Evolutionary conservation across 1,140 invertebrate genomes (phyloP).

Genomic region (Reticulitermes speratus): DNA sequence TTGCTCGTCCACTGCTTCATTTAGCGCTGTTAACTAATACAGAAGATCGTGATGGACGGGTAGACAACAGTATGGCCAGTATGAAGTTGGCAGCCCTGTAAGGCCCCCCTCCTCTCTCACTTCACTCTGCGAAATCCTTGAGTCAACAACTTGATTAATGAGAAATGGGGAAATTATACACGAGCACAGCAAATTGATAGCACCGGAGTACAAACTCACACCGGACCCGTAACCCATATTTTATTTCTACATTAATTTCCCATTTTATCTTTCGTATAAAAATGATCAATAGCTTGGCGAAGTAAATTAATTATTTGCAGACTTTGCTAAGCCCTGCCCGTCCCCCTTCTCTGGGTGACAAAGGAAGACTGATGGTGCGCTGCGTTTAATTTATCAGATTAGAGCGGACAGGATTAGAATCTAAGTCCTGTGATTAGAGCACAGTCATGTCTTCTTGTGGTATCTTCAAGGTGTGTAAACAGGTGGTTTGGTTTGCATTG

Average conservation of each 20-base stretch:
- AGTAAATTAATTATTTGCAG: slow-evolving; percentile 7
- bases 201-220: neutral
- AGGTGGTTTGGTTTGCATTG: neutral
- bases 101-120: neutral
- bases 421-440: neutral
- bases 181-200: neutral
- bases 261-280: slow-evolving; percentile 3
- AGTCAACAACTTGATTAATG: slow-evolving; percentile 16
- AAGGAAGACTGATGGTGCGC: too few species aligned
- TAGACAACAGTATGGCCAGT: neutral
- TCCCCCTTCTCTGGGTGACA: too few species aligned
- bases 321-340: neutral
- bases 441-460: neutral
- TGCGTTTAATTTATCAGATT: neutral
- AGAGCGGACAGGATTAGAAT: neutral
- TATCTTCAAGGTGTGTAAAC: neutral
- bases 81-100: neutral
- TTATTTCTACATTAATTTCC: slow-evolving; percentile 9
- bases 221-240: neutral
- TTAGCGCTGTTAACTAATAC: too few species aligned
- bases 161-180: slow-evolving; percentile 12
- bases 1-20: too few species aligned
- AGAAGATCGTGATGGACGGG: too few species aligned
- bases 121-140: neutral
- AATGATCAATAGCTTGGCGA: neutral